Evolutionary conservation across 2,113 vertebrate species (phyloP).

Genomic region (Microcebus griseorufus): DNA sequence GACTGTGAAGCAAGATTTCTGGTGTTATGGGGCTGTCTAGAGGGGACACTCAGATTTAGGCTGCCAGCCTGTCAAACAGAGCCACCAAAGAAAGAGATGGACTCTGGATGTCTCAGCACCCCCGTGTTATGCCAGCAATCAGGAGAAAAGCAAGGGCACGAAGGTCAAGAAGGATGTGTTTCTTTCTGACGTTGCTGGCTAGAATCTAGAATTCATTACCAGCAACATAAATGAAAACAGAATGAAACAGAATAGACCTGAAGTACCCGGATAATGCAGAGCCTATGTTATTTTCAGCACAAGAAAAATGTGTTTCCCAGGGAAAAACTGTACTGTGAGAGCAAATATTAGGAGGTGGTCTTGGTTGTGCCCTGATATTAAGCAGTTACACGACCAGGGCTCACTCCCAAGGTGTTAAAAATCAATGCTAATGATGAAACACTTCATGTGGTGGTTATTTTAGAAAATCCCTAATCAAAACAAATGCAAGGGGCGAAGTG

Average conservation of each 20-base stretch:
- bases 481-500: constrained; percentile 70
- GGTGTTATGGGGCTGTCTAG: accelerated
- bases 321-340: constrained; percentile 57
- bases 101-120: not conserved
- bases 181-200: not conserved
- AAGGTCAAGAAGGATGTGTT: not conserved
- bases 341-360: constrained; percentile 68
- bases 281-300: accelerated
- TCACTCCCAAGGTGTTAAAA: constrained; percentile 71
- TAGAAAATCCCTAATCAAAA: constrained; percentile 85
- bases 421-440: constrained; percentile 77
- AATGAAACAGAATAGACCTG: not conserved
- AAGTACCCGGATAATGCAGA: not conserved
- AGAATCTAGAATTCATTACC: not conserved
- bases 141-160: not conserved
- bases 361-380: constrained; percentile 59
- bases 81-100: too few relatives aligned
- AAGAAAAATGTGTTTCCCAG: constrained; percentile 9
- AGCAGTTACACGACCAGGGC: constrained; percentile 41
- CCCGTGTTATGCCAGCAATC: not conserved
- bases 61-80: not conserved
- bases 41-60: not conserved
- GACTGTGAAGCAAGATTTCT: not conserved
- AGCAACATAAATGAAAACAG: not conserved
- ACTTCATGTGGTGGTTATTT: constrained; percentile 77